Evolutionary conservation across 2,797 vertebrate species (phyloP).

Genomic region (Tokudaia tokunoshimensis): DNA sequence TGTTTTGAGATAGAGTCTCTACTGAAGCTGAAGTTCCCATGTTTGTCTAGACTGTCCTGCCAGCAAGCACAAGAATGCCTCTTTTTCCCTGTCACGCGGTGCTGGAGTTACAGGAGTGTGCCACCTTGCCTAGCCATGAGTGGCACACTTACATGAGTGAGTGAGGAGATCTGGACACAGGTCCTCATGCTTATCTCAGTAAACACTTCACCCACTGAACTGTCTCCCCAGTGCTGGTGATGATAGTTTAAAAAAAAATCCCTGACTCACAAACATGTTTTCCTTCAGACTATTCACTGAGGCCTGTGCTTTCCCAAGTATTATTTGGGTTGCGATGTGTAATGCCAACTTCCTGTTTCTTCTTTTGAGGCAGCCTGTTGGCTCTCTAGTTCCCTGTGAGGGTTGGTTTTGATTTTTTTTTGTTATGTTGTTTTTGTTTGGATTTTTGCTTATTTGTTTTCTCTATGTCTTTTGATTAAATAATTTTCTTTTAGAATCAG

Average conservation of each 20-base stretch:
- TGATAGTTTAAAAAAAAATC: background rate
- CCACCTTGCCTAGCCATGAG: background rate
- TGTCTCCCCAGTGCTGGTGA: background rate
- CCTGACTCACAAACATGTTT: background rate
- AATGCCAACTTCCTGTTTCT: background rate
- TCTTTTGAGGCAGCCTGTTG: background rate
- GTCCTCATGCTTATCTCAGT: background rate
- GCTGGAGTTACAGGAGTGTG: background rate
- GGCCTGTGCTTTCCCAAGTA: background rate
- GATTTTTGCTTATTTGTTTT: background rate
- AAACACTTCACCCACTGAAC: background rate
- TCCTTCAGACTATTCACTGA: background rate
- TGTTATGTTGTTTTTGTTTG: background rate
- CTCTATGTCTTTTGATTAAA: background rate
- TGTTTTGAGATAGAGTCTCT: background rate
- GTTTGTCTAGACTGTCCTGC: background rate
- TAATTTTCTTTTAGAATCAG: conserved; percentile 3
- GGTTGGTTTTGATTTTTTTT: background rate
- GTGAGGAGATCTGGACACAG: background rate
- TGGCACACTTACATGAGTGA: background rate
- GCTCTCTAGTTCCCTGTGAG: background rate
- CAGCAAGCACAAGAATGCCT: background rate
- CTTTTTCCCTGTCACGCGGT: no score
- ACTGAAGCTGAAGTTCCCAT: no score
- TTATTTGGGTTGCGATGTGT: background rate